phyloP scores from a whole-genome alignment of 2,113 vertebrate genomes.

The Marmota flaviventris region DNA sequence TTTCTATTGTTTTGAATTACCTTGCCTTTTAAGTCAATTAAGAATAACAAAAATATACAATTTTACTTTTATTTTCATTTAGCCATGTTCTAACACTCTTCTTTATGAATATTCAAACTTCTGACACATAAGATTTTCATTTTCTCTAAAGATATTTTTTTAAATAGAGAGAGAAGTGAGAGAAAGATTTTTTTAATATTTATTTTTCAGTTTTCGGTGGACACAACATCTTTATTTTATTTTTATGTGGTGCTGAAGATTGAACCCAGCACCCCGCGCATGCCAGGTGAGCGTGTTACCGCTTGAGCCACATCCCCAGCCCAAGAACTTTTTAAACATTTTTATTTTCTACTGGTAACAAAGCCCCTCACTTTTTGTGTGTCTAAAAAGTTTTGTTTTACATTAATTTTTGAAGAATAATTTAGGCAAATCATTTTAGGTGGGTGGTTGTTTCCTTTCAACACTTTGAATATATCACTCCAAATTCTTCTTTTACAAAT shows the following conservation, averaged over 20 bases:
- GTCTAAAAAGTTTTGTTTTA: not conserved
- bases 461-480: not conserved
- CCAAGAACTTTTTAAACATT: not conserved
- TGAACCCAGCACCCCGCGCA: too few species aligned
- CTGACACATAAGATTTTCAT: not conserved
- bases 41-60: not conserved
- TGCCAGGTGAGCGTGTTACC: too few species aligned
- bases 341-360: not conserved
- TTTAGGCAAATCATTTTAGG: slow-evolving; percentile 9
- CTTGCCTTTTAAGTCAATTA: not conserved
- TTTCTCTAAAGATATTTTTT: slow-evolving; percentile 2
- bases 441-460: not conserved
- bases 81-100: not conserved
- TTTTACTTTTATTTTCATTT: slow-evolving; percentile 5
- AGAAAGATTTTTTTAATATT: too few species aligned
- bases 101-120: slow-evolving; percentile 11
- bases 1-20: not conserved
- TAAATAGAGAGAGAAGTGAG: too few species aligned
- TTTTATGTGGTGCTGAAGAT: too few species aligned
- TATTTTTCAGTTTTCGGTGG: too few species aligned
- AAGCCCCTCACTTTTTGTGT: not conserved
- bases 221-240: too few species aligned
- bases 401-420: not conserved
- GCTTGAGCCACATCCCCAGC: too few species aligned
- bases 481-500: not conserved